Conservation (phyloP, 2,888 invertebrate species). For the Lithophane ornitopus region DNA sequence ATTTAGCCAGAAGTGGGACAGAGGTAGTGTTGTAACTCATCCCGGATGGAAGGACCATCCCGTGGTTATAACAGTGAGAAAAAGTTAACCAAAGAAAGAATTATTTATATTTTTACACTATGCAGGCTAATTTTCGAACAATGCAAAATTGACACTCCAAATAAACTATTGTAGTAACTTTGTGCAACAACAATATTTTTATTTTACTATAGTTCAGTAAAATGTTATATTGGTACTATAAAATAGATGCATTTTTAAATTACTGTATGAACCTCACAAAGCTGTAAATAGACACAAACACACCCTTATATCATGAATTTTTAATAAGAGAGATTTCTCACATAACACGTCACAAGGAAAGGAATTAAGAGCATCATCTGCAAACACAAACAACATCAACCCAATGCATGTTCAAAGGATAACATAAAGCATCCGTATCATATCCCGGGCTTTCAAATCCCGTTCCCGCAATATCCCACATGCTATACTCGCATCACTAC, state of each 20-base stretch:
- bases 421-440: conserved; percentile 14
- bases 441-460: conserved; percentile 41
- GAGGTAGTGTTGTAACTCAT: conserved; percentile 64
- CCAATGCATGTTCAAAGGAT: conserved; percentile 42
- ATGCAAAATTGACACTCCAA: background rate
- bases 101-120: background rate
- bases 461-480: conserved; percentile 36
- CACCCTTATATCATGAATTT: background rate
- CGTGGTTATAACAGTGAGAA: conserved; percentile 13
- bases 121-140: background rate
- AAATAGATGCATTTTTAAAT: conserved; percentile 19
- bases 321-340: background rate
- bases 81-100: background rate
- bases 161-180: background rate
- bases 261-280: background rate
- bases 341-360: conserved; percentile 7
- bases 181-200: conserved; percentile 24
- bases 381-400: conserved; percentile 33
- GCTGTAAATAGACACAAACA: background rate
- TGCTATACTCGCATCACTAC: conserved; percentile 39
- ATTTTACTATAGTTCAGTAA: conserved; percentile 5
- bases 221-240: conserved; percentile 15
- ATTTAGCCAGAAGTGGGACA: conserved; percentile 76
- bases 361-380: conserved; percentile 13
- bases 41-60: conserved; percentile 30